Percentiles rank a stretch among this genome's conserved stretches.
Conservation (phyloP, 1,140 invertebrate species). For the Bombus superbus region DNA sequence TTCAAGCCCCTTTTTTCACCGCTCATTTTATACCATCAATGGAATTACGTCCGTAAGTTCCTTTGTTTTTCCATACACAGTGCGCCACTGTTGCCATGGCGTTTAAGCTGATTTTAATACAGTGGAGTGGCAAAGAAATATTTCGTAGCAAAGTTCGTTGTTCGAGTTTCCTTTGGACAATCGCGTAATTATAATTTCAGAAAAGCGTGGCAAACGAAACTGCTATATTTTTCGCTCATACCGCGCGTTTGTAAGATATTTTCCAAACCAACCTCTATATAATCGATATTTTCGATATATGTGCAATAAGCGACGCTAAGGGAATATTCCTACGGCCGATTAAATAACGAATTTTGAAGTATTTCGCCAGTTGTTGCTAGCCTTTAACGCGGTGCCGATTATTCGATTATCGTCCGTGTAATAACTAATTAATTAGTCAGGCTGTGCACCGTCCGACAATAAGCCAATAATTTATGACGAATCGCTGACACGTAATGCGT, state of each 20-base stretch:
- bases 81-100: neutral
- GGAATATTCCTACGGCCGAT: neutral
- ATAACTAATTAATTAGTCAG: conserved; percentile 35
- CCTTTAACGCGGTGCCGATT: conserved; percentile 8
- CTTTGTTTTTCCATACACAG: neutral
- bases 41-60: neutral
- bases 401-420: neutral
- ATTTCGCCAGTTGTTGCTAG: neutral
- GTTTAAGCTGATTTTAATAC: neutral
- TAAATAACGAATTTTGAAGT: conserved; percentile 15
- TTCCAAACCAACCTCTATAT: too few species aligned
- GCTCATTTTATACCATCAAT: neutral
- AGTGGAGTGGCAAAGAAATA: too few species aligned
- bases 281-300: neutral
- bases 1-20: neutral
- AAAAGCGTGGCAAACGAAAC: too few species aligned
- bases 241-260: too few species aligned
- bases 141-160: too few species aligned
- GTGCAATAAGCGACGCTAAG: neutral
- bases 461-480: conserved; percentile 26
- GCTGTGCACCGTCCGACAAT: neutral
- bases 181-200: too few species aligned
- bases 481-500: conserved; percentile 3
- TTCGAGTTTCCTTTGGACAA: too few species aligned
- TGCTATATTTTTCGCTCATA: too few species aligned